Percentiles rank a stretch among this genome's conserved stretches.
Evolutionary conservation across 2,113 vertebrate species (phyloP).

Genomic region (Rhinoderma darwinii): DNA sequence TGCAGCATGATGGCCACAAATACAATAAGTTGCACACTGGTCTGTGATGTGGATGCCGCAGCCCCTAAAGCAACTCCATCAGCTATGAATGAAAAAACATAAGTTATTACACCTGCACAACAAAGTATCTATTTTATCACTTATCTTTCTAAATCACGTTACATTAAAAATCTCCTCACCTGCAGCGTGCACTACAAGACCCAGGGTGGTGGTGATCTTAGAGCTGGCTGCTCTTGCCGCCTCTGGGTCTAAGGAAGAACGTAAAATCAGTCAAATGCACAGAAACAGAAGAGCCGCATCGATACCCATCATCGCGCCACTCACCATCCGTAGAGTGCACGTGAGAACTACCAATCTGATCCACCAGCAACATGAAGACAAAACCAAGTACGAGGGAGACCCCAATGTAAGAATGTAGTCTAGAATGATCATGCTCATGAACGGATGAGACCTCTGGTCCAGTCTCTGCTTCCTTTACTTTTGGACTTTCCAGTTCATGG

Average conservation of each 20-base stretch:
- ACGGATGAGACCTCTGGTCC: slow-evolving; percentile 66
- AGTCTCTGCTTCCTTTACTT: slow-evolving; percentile 76
- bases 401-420: slow-evolving; percentile 92
- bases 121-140: background rate
- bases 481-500: slow-evolving; percentile 76
- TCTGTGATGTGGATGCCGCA: slow-evolving; percentile 98
- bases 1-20: slow-evolving; percentile 99
- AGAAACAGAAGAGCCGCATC: background rate
- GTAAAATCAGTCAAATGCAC: background rate
- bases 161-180: slow-evolving; percentile 71
- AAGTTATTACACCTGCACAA: background rate
- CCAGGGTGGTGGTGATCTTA: slow-evolving; percentile 95
- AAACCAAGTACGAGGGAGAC: slow-evolving; percentile 96
- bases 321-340: slow-evolving; percentile 89
- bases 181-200: slow-evolving; percentile 96
- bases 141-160: background rate
- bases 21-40: slow-evolving; percentile 96
- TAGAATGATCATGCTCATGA: slow-evolving; percentile 78
- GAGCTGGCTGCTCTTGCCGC: slow-evolving; percentile 84
- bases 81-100: slow-evolving; percentile 71
- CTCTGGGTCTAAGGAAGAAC: slow-evolving; percentile 85
- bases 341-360: slow-evolving; percentile 94
- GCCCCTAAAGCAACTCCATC: slow-evolving; percentile 96
- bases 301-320: slow-evolving; percentile 51
- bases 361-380: slow-evolving; percentile 97